Percentiles rank a stretch among this genome's conserved stretches.
These are phyloP conservation scores for Myrmecobius fasciatus DNA, from an alignment of 2,113 vertebrate species.

Conservation along the genomic window DNA sequence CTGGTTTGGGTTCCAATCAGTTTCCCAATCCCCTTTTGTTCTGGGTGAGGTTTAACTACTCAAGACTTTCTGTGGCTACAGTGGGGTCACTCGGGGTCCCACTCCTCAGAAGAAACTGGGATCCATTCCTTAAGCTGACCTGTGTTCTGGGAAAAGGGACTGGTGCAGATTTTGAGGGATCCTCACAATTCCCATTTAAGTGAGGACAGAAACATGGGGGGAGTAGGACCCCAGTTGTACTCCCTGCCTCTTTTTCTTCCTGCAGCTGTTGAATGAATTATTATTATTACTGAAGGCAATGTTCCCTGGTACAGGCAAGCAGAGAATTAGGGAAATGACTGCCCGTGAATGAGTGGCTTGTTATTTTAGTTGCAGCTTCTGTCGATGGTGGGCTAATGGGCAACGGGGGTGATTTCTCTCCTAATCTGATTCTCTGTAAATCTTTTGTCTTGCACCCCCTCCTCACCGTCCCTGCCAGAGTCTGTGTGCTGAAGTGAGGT, in stretches of 20 bases:
- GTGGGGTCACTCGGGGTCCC: neutral
- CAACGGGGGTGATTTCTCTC: too few species aligned
- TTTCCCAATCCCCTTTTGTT: slow-evolving; percentile 55
- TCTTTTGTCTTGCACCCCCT: slow-evolving; percentile 10
- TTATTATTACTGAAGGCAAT: slow-evolving; percentile 61
- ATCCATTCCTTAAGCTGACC: slow-evolving; percentile 30
- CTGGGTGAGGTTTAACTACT: slow-evolving; percentile 43
- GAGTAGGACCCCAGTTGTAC: slow-evolving; percentile 8
- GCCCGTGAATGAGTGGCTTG: slow-evolving; percentile 43
- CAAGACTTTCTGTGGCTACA: too few species aligned
- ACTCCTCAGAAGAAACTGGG: slow-evolving; percentile 9
- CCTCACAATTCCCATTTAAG: neutral
- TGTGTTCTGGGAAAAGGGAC: neutral
- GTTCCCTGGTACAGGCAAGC: slow-evolving; percentile 66
- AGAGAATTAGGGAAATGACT: slow-evolving; percentile 60
- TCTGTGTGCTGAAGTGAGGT: slow-evolving; percentile 44
- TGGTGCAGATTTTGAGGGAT: neutral
- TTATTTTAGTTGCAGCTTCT: slow-evolving; percentile 46
- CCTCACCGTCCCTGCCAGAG: neutral
- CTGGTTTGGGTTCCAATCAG: slow-evolving; percentile 56
- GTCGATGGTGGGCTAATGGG: neutral
- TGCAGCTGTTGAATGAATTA: slow-evolving; percentile 59
- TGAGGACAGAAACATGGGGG: slow-evolving; percentile 29
- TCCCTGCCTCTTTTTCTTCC: slow-evolving; percentile 51
- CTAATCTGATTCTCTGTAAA: neutral